A percentile compares a stretch with the other conserved stretches of the same genome.
Evolutionary conservation across 1,140 invertebrate genomes (phyloP).

Genomic region (Eupristina koningsbergeri): DNA sequence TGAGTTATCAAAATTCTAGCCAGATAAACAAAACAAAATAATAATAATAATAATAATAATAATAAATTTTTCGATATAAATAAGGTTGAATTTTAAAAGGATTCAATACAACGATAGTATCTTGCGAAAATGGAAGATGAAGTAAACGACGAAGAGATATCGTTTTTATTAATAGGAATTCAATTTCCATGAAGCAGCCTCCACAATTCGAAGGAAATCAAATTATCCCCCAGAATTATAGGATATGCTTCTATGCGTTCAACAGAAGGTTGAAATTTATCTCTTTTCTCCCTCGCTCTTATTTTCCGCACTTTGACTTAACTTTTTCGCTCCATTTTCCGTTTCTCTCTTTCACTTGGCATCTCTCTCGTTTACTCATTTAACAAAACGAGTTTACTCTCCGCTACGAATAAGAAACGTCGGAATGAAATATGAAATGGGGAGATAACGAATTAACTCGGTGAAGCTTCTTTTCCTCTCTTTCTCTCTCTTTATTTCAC

Average conservation of each 20-base stretch:
- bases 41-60: too few species aligned
- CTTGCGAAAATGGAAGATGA: slow-evolving; percentile 34
- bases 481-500: slow-evolving; percentile 20
- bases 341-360: not conserved
- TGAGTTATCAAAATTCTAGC: too few species aligned
- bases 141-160: slow-evolving; percentile 54
- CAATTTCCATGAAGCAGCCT: slow-evolving; percentile 59
- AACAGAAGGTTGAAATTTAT: slow-evolving; percentile 30
- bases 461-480: slow-evolving; percentile 37
- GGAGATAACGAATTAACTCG: slow-evolving; percentile 52
- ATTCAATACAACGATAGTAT: slow-evolving; percentile 2
- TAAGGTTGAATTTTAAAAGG: slow-evolving; percentile 45
- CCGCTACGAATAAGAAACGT: slow-evolving; percentile 36
- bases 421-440: slow-evolving; percentile 52
- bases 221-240: slow-evolving; percentile 62
- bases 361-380: slow-evolving; percentile 32
- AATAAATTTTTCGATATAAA: slow-evolving; percentile 27
- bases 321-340: not conserved
- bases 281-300: not conserved
- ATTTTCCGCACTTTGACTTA: not conserved
- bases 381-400: slow-evolving; percentile 43
- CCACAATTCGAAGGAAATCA: slow-evolving; percentile 62
- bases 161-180: slow-evolving; percentile 68
- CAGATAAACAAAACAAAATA: slow-evolving; percentile 7
- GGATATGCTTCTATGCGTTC: slow-evolving; percentile 50